phyloP scores from a whole-genome alignment of 2,888 invertebrate species.

The Antitype chi region DNA sequence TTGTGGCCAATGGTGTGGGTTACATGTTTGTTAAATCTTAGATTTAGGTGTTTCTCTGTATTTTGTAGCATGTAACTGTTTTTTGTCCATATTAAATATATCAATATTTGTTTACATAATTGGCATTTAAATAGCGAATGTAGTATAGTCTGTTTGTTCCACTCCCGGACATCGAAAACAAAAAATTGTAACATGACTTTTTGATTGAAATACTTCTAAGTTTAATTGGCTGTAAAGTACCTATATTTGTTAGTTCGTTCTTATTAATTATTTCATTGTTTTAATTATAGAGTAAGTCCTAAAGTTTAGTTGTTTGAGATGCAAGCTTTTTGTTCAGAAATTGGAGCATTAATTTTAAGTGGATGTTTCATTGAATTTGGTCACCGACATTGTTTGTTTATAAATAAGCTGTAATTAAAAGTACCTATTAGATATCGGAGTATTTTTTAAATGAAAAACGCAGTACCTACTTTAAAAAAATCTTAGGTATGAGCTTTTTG shows the following conservation, averaged over 20 bases:
- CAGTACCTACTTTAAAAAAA: too few relatives aligned
- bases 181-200: slow-evolving; percentile 23
- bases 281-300: slow-evolving; percentile 38
- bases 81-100: too few relatives aligned
- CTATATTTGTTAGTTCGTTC: slow-evolving; percentile 25
- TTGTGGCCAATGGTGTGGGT: too few relatives aligned
- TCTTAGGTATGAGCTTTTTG: too few relatives aligned
- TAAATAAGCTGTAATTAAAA: neutral
- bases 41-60: too few relatives aligned
- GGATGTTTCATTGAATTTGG: slow-evolving; percentile 12
- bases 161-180: neutral
- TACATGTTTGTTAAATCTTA: too few relatives aligned
- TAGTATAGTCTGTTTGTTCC: neutral
- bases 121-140: neutral
- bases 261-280: slow-evolving; percentile 54
- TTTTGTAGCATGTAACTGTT: too few relatives aligned
- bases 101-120: neutral
- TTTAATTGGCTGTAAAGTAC: slow-evolving; percentile 47
- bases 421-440: too few relatives aligned
- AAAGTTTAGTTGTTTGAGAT: slow-evolving; percentile 35
- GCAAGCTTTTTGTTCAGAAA: slow-evolving; percentile 46
- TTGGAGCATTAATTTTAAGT: slow-evolving; percentile 13
- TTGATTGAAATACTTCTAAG: slow-evolving; percentile 31
- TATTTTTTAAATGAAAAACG: too few relatives aligned
- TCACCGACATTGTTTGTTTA: slow-evolving; percentile 11